Evolutionary conservation across 2,113 vertebrate species (phyloP).

Genomic region (Mionectes macconnelli): DNA sequence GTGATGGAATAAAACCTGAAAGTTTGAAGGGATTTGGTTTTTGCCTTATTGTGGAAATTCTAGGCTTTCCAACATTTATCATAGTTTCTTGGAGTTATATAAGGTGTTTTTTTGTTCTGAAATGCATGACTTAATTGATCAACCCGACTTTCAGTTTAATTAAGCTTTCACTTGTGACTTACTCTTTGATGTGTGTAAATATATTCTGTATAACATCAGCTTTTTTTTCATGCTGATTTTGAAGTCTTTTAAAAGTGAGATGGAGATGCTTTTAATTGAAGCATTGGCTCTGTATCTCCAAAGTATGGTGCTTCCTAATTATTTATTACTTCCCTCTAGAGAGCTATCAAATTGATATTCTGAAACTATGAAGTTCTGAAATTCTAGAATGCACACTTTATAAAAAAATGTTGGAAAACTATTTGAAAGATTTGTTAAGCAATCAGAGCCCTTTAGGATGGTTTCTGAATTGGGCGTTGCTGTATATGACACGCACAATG

Average conservation of each 20-base stretch:
- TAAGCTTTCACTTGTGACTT: conserved; percentile 48
- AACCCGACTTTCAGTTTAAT: conserved; percentile 48
- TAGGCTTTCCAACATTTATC: neutral
- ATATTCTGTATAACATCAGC: conserved; percentile 37
- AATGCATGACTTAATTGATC: conserved; percentile 43
- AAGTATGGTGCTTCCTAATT: conserved; percentile 33
- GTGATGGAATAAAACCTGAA: neutral
- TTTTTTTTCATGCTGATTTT: conserved; percentile 30
- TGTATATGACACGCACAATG: neutral
- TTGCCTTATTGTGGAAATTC: neutral
- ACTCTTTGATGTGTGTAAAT: conserved; percentile 57
- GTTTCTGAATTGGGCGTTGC: conserved; percentile 28
- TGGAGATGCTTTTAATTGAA: conserved; percentile 49
- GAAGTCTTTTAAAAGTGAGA: conserved; percentile 35
- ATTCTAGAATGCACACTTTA: neutral
- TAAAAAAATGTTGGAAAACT: conserved; percentile 15
- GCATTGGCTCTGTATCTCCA: conserved; percentile 11
- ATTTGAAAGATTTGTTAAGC: conserved; percentile 52
- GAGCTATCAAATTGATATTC: conserved; percentile 24
- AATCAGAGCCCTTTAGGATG: conserved; percentile 45
- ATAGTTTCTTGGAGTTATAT: conserved; percentile 30
- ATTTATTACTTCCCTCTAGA: conserved; percentile 45
- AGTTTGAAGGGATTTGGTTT: neutral
- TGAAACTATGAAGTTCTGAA: neutral
- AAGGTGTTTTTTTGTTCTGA: conserved; percentile 41